Percentiles rank a stretch among this genome's conserved stretches.
phyloP scores from a whole-genome alignment of 2,797 vertebrate genomes.

The Pogoniulus pusillus region DNA sequence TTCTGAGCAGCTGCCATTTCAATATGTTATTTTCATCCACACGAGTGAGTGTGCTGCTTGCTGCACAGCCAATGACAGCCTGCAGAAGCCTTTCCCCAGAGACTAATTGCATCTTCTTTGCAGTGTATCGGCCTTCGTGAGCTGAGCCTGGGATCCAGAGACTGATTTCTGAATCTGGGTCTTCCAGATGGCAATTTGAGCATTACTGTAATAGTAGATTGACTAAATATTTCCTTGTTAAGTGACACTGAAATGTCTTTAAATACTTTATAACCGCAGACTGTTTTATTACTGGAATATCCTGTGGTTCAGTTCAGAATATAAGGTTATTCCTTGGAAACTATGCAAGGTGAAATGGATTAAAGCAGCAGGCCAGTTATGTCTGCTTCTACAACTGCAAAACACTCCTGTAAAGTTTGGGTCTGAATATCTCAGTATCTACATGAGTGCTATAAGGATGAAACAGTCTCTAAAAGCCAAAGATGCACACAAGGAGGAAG shows the following conservation, averaged over 20 bases:
- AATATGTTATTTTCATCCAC: conserved; percentile 73
- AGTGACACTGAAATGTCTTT: conserved; percentile 50
- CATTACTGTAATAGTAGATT: conserved; percentile 33
- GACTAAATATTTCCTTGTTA: conserved; percentile 61
- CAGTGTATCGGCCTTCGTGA: conserved; percentile 39
- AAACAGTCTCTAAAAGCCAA: not conserved
- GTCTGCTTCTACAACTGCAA: conserved; percentile 33
- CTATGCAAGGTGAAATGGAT: conserved; percentile 41
- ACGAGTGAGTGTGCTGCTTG: conserved; percentile 36
- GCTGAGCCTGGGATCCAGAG: conserved; percentile 45
- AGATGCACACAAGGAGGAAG: not conserved
- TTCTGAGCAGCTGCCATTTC: conserved; percentile 69
- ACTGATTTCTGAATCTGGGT: conserved; percentile 53
- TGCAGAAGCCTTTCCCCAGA: conserved; percentile 63
- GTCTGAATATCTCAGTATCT: not conserved
- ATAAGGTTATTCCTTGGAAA: conserved; percentile 57
- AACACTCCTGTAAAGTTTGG: not conserved
- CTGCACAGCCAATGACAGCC: conserved; percentile 54
- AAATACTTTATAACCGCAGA: conserved; percentile 16
- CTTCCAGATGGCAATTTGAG: conserved; percentile 47
- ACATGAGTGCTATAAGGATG: not conserved
- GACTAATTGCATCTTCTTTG: conserved; percentile 67
- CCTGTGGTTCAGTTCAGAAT: conserved; percentile 22
- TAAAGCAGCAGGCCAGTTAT: conserved; percentile 19
- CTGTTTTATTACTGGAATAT: conserved; percentile 24